Conservation (phyloP, 2,797 vertebrate species). For the Oryzias sinensis region DNA sequence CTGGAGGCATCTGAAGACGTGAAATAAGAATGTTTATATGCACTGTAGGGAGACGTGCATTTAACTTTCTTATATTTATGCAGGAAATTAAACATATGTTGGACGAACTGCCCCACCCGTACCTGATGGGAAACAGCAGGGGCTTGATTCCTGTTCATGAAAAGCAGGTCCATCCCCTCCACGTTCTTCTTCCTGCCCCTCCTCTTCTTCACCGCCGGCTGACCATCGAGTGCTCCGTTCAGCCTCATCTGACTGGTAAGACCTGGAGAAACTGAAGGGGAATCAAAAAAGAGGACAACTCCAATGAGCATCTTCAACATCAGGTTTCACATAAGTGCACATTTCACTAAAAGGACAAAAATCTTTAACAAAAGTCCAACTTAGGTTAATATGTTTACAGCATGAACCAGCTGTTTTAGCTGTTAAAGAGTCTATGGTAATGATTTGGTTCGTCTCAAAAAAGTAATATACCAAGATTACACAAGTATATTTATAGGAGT, state of each 20-base stretch:
- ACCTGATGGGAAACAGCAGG: slow-evolving; percentile 82
- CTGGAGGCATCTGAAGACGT: slow-evolving; percentile 79
- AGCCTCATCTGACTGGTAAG: slow-evolving; percentile 80
- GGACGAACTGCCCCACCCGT: not conserved
- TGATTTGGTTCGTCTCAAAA: no score
- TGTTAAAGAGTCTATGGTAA: no score
- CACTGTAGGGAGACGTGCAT: not conserved
- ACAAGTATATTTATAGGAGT: no score
- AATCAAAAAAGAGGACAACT: not conserved
- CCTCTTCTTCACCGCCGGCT: slow-evolving; percentile 89
- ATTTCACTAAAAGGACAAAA: no score
- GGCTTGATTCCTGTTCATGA: slow-evolving; percentile 85
- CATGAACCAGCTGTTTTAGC: no score
- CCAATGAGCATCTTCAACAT: no score
- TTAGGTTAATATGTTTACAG: no score
- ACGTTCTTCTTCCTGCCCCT: slow-evolving; percentile 96
- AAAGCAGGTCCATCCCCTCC: slow-evolving; percentile 92
- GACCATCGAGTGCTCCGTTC: slow-evolving; percentile 86
- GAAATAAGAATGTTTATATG: not conserved
- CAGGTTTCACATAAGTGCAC: no score
- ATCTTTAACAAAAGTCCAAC: no score
- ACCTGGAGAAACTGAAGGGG: slow-evolving; percentile 68
- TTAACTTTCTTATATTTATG: not conserved
- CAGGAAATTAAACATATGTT: not conserved
- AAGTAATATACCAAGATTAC: no score